These are phyloP conservation scores for Brachionus rotundiformis DNA, from an alignment of 1,140 invertebrate genomes.

Conservation along the genomic window DNA sequence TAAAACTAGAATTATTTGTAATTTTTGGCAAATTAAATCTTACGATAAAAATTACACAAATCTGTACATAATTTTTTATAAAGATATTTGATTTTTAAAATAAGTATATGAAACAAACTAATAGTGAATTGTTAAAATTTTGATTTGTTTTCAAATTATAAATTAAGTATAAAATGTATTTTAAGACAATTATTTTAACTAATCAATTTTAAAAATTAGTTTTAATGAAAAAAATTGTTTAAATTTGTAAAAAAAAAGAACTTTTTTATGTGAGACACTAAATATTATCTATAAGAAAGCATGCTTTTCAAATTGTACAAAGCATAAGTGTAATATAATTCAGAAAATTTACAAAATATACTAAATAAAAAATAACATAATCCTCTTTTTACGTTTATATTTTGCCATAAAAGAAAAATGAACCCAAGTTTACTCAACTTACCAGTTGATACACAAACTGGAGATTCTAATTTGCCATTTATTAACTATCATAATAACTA, in stretches of 20 bases:
- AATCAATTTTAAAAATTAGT: neutral
- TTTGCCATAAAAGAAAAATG: slow-evolving; percentile 4
- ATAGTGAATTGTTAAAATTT: too few relatives aligned
- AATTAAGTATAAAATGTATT: too few relatives aligned
- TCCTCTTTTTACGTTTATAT: neutral
- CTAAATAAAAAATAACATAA: slow-evolving; percentile 8
- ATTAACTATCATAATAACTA: neutral
- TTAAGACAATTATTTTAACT: slow-evolving; percentile 11
- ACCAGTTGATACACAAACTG: neutral
- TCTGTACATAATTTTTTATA: neutral
- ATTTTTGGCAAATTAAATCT: too few relatives aligned
- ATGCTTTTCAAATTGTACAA: slow-evolving; percentile 2
- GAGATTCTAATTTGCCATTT: neutral
- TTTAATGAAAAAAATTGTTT: slow-evolving; percentile 2
- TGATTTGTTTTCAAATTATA: too few relatives aligned
- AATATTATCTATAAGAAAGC: slow-evolving; percentile 15
- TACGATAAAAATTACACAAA: neutral
- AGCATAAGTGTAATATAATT: neutral
- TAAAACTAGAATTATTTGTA: too few relatives aligned
- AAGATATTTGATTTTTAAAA: too few relatives aligned
- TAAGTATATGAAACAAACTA: too few relatives aligned
- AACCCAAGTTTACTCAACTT: neutral
- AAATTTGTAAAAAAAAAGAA: neutral
- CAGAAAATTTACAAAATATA: neutral
- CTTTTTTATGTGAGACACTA: slow-evolving; percentile 18